These are phyloP conservation scores for Nymphalis io DNA, from an alignment of 1,140 invertebrate species.

Conservation along the genomic window DNA sequence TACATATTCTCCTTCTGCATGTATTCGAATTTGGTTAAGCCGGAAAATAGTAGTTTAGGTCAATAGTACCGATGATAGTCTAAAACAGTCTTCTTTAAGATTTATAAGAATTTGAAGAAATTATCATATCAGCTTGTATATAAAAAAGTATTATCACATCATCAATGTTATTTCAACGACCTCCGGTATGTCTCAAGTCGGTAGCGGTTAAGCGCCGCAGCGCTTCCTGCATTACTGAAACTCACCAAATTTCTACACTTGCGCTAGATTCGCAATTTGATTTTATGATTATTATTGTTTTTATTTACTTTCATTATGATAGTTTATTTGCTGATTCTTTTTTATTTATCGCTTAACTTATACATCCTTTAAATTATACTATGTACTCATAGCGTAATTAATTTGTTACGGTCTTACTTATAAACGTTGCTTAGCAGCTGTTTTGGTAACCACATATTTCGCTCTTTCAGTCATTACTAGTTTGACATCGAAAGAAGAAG, in stretches of 20 bases:
- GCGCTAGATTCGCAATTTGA: slow-evolving; percentile 5
- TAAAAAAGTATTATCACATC: not conserved
- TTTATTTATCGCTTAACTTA: not conserved
- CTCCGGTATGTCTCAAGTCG: slow-evolving; percentile 24
- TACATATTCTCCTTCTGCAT: too few species aligned
- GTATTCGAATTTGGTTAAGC: too few species aligned
- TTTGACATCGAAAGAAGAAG: too few species aligned
- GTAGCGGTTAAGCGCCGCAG: slow-evolving; percentile 2
- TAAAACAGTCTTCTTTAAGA: too few species aligned
- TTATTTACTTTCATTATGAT: not conserved
- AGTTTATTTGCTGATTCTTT: not conserved
- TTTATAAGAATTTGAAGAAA: too few species aligned
- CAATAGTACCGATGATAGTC: too few species aligned
- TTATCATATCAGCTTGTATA: not conserved
- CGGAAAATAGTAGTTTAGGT: too few species aligned
- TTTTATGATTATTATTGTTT: not conserved
- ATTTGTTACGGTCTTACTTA: too few species aligned
- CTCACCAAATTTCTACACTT: slow-evolving; percentile 18
- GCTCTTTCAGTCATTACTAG: too few species aligned
- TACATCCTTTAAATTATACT: not conserved
- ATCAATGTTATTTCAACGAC: not conserved
- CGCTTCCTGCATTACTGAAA: slow-evolving; percentile 25
- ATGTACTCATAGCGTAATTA: not conserved
- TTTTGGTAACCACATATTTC: too few species aligned
- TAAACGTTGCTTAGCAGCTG: too few species aligned